Conservation (phyloP, 2,888 invertebrate species). For the Blera fallax region DNA sequence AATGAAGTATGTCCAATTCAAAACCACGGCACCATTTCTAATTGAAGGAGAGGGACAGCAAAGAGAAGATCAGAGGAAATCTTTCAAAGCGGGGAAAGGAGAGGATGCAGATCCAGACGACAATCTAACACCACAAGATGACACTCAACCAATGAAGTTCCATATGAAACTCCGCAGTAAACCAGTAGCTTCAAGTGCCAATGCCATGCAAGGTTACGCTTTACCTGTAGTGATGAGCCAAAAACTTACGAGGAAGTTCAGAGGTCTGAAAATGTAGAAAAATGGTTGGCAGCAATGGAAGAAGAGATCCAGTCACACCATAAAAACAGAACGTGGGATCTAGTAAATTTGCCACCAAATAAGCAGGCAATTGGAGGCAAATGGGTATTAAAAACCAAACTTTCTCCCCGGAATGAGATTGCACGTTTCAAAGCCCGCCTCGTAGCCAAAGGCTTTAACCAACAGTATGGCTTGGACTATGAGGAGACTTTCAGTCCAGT, state of each 20-base stretch:
- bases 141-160: neutral
- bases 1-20: too few relatives aligned
- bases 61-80: too few relatives aligned
- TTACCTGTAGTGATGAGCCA: neutral
- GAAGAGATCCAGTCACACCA: neutral
- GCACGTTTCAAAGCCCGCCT: too few relatives aligned
- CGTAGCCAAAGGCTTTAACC: too few relatives aligned
- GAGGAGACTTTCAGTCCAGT: neutral
- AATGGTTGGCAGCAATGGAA: neutral
- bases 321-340: neutral
- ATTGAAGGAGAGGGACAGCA: too few relatives aligned
- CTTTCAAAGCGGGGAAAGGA: neutral
- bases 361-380: neutral
- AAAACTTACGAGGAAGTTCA: neutral
- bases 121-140: neutral
- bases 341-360: neutral
- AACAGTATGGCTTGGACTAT: neutral
- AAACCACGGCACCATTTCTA: too few relatives aligned
- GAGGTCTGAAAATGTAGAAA: too few relatives aligned
- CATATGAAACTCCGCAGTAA: too few relatives aligned
- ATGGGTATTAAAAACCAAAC: neutral
- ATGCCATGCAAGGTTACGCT: neutral
- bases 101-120: neutral
- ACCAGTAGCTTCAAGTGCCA: neutral
- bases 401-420: neutral